These are phyloP conservation scores for Uromys caudimaculatus DNA, from an alignment of 2,797 vertebrate genomes.

Conservation along the genomic window DNA sequence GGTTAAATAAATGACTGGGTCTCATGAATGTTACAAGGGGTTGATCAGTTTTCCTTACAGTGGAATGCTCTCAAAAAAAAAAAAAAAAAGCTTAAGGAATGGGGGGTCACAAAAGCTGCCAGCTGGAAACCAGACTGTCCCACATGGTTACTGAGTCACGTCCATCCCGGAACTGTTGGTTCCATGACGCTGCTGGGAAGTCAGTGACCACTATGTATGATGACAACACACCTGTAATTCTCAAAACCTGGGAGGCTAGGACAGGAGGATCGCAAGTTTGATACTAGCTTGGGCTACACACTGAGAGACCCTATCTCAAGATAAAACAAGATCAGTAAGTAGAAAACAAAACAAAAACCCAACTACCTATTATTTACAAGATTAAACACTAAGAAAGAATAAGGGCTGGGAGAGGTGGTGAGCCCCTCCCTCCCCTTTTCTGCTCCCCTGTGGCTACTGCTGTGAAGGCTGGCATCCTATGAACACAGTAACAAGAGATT, in stretches of 20 bases:
- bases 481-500: constrained; percentile 35
- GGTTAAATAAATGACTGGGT: not conserved
- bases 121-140: not conserved
- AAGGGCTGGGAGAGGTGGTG: not conserved
- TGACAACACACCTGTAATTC: not conserved
- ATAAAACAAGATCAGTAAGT: not conserved
- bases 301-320: not conserved
- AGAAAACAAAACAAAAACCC: not conserved
- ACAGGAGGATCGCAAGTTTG: not conserved
- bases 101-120: not conserved
- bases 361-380: not conserved
- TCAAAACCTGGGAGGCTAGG: too few relatives aligned
- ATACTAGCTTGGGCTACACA: not conserved
- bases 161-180: not conserved
- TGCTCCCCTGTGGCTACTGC: not conserved
- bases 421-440: not conserved
- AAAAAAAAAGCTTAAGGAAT: not conserved
- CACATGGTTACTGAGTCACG: not conserved
- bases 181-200: not conserved
- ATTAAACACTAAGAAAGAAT: constrained; percentile 8
- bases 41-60: constrained; percentile 6
- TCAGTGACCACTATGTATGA: not conserved
- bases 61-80: not conserved
- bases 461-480: not conserved
- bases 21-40: not conserved